Evolutionary conservation across 2,113 vertebrate genomes (phyloP).

Genomic region (Heloderma charlesbogerti): DNA sequence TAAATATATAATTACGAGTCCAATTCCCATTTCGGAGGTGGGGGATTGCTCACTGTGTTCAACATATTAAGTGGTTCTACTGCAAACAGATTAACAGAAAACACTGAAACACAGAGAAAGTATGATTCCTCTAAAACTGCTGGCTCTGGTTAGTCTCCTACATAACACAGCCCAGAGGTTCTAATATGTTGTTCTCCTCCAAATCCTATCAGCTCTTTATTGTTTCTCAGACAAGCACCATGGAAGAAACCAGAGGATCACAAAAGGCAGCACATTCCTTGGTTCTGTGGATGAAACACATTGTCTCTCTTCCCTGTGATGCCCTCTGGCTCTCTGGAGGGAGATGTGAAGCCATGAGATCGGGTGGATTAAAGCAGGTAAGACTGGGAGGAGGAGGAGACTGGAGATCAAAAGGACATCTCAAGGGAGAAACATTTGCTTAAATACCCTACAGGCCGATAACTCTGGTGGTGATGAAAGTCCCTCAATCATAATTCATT

Average conservation of each 20-base stretch:
- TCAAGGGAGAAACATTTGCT: neutral
- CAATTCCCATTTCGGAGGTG: neutral
- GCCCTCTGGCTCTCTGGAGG: constrained; percentile 26
- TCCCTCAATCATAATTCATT: neutral
- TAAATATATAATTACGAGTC: neutral
- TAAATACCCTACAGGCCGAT: neutral
- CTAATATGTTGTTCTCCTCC: neutral
- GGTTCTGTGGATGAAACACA: constrained; percentile 34
- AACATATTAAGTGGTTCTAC: neutral
- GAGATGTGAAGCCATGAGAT: neutral
- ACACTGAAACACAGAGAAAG: neutral
- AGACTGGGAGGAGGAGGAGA: neutral
- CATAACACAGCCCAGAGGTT: neutral
- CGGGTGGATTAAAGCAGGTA: constrained; percentile 1
- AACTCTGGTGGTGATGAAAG: neutral
- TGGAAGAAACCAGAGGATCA: neutral
- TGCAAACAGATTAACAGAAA: neutral
- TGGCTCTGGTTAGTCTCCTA: neutral
- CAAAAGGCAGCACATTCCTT: neutral
- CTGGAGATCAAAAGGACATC: constrained; percentile 9
- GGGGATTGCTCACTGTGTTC: neutral
- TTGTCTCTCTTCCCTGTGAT: constrained; percentile 12
- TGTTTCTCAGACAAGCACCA: constrained; percentile 31
- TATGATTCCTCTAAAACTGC: neutral
- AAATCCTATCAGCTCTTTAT: neutral